Percentiles rank a stretch among this genome's conserved stretches.
phyloP scores from a whole-genome alignment of 2,113 vertebrate genomes.

The Sturnus vulgaris region DNA sequence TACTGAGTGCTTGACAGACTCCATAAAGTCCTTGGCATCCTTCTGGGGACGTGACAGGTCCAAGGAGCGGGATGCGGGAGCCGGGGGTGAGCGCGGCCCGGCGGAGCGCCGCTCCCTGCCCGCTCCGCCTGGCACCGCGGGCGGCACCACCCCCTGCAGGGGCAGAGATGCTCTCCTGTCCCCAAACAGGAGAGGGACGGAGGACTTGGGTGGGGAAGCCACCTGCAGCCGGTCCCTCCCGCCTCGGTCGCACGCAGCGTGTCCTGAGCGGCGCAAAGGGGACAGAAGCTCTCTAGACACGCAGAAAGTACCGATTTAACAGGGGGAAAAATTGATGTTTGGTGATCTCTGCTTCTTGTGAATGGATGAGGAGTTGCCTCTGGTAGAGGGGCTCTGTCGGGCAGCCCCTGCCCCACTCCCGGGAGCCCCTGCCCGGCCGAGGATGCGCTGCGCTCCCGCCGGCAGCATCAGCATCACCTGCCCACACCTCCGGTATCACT shows the following conservation, averaged over 20 bases:
- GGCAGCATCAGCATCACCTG: conserved; percentile 25
- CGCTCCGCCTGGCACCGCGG: neutral
- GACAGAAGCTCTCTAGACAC: neutral
- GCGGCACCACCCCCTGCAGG: neutral
- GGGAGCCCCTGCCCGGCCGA: neutral
- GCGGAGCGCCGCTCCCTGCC: neutral
- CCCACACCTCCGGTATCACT: neutral
- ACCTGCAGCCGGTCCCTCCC: neutral
- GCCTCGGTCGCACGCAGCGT: neutral
- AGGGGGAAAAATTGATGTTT: accelerated
- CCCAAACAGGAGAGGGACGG: neutral
- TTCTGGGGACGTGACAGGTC: conserved; percentile 44
- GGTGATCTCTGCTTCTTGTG: neutral
- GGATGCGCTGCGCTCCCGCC: conserved; percentile 27
- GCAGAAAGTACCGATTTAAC: neutral
- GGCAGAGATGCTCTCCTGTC: neutral
- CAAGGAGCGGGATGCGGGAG: neutral
- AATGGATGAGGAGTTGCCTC: neutral
- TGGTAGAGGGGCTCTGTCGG: neutral
- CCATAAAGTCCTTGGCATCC: conserved; percentile 47
- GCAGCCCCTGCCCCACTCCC: too few relatives aligned
- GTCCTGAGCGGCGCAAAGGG: neutral
- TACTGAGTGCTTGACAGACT: conserved; percentile 42
- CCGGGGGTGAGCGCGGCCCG: neutral
- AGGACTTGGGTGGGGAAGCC: neutral